These are phyloP conservation scores for Chaenodraco wilsoni DNA, from an alignment of 2,797 vertebrate genomes.

Conservation along the genomic window DNA sequence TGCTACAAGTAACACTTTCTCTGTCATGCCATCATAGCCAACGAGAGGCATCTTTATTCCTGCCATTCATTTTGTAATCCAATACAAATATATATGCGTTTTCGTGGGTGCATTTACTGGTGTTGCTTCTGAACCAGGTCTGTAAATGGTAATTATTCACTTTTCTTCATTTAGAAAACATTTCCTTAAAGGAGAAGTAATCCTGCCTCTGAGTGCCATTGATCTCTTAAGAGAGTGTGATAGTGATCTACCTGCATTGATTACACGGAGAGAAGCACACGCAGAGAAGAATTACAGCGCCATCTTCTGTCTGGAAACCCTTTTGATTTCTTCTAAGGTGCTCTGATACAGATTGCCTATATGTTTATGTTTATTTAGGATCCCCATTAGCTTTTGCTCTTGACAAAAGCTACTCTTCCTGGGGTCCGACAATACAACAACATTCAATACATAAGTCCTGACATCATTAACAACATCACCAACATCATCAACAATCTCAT, in stretches of 20 bases:
- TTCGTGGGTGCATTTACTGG: not conserved
- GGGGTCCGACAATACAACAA: too few species aligned
- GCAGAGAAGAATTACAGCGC: conserved; percentile 67
- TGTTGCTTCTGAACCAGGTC: not conserved
- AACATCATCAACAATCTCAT: too few species aligned
- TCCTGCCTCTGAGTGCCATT: not conserved
- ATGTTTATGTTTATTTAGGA: too few species aligned
- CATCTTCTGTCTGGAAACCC: conserved; percentile 67
- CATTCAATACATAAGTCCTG: too few species aligned
- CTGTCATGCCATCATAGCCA: conserved; percentile 7
- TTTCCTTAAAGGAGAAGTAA: not conserved
- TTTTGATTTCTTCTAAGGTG: conserved; percentile 28
- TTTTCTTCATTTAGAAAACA: not conserved
- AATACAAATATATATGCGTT: not conserved
- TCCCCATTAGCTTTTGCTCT: too few species aligned
- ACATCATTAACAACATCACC: too few species aligned
- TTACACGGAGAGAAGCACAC: conserved; percentile 21
- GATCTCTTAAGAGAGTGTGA: conserved; percentile 34
- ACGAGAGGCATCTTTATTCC: conserved; percentile 1
- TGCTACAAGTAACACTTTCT: not conserved
- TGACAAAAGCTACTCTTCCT: too few species aligned
- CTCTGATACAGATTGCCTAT: not conserved
- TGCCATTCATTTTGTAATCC: not conserved
- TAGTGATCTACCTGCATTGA: conserved; percentile 42
- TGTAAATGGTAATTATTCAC: conserved; percentile 1